These are phyloP conservation scores for Lepidocolaptes lacrymiger DNA, from an alignment of 2,797 vertebrate genomes.

Conservation along the genomic window DNA sequence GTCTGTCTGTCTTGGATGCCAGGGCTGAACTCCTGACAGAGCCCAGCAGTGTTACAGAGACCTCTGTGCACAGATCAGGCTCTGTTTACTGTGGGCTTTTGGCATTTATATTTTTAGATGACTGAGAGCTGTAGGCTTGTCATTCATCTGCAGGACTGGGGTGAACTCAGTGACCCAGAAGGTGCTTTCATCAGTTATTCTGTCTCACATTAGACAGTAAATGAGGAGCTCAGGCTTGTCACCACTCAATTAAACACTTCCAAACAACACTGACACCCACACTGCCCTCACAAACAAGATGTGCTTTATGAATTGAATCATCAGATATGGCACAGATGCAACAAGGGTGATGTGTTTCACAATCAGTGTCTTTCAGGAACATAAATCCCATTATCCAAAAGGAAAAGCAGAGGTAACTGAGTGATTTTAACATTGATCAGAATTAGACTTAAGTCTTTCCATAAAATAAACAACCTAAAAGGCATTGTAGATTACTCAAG, in stretches of 20 bases:
- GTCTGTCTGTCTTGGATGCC: neutral
- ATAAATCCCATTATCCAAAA: neutral
- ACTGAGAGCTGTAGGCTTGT: neutral
- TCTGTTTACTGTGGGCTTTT: neutral
- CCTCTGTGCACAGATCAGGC: neutral
- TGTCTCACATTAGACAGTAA: neutral
- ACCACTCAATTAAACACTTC: neutral
- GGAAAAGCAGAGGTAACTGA: neutral
- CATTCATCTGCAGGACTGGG: neutral
- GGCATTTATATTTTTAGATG: neutral
- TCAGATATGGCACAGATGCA: neutral
- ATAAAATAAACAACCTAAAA: neutral
- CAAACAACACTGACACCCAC: neutral
- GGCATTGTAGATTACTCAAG: neutral
- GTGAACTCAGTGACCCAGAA: neutral
- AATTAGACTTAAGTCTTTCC: neutral
- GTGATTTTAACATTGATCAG: neutral
- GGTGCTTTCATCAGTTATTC: neutral
- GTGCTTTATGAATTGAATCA: neutral
- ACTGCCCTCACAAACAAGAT: neutral
- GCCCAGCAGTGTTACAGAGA: neutral
- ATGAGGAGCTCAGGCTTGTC: neutral
- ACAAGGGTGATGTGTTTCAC: neutral
- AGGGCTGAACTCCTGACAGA: neutral
- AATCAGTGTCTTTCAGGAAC: neutral